Conservation (phyloP, 2,888 invertebrate species). For the Ophion ventricosus region DNA sequence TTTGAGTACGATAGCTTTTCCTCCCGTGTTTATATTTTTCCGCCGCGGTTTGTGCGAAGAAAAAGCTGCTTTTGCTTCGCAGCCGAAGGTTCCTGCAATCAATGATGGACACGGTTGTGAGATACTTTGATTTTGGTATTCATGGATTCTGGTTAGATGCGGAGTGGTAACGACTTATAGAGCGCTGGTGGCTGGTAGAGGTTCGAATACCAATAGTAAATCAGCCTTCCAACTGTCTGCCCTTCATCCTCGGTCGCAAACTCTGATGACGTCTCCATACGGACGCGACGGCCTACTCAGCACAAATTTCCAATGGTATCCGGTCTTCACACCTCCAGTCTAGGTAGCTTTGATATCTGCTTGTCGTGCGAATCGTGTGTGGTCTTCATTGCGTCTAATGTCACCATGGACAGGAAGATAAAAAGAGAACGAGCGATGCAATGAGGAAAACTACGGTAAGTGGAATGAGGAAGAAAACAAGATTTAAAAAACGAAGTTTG, state of each 20-base stretch:
- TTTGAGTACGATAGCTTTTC: conserved; percentile 8
- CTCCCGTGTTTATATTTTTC: conserved; percentile 25
- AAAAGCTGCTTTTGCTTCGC: neutral
- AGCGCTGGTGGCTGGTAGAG: neutral
- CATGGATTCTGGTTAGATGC: conserved; percentile 63
- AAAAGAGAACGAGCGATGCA: conserved; percentile 58
- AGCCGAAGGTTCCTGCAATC: conserved; percentile 33
- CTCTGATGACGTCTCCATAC: conserved; percentile 17
- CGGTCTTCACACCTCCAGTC: conserved; percentile 40
- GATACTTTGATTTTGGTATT: conserved; percentile 67
- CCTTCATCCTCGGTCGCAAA: conserved; percentile 15
- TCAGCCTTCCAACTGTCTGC: conserved; percentile 21
- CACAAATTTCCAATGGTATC: neutral
- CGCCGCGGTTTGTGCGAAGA: neutral
- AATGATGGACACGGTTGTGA: conserved; percentile 23
- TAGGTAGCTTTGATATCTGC: conserved; percentile 76
- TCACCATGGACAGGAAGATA: conserved; percentile 35
- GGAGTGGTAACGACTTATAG: conserved; percentile 6
- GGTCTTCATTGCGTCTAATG: conserved; percentile 16
- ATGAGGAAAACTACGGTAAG: conserved; percentile 46
- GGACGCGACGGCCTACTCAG: neutral
- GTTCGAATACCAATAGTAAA: neutral
- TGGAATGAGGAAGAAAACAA: conserved; percentile 36
- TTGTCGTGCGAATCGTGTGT: conserved; percentile 61
- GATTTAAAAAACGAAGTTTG: conserved; percentile 50